Conservation (phyloP, 2,113 vertebrate species). For the Orthonyx spaldingii region DNA sequence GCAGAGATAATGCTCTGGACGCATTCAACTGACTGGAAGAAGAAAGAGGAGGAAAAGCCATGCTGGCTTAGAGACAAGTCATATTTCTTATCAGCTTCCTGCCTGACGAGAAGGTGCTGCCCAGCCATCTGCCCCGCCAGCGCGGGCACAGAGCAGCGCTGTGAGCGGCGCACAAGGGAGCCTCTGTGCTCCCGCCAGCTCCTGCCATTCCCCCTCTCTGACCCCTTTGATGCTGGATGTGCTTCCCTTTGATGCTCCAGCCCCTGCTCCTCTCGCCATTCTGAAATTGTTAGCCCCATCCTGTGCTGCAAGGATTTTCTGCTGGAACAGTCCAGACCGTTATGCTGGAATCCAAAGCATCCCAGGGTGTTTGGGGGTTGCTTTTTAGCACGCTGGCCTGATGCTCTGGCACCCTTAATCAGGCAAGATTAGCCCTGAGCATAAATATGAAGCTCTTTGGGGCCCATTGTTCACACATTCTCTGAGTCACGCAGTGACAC, state of each 20-base stretch:
- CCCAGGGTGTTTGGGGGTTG: not conserved
- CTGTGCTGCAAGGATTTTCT: not conserved
- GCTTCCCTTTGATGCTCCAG: constrained; percentile 1
- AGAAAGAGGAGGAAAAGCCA: constrained; percentile 59
- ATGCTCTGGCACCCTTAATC: not conserved
- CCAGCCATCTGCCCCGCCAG: constrained; percentile 40
- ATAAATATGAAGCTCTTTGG: not conserved
- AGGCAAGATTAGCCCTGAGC: not conserved
- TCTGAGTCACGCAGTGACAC: constrained; percentile 45
- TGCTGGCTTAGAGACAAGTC: constrained; percentile 52
- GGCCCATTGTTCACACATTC: constrained; percentile 9
- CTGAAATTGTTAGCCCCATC: not conserved
- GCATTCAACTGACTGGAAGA: constrained; percentile 40
- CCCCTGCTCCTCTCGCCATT: not conserved
- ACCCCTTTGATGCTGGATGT: constrained; percentile 4
- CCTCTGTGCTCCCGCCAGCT: constrained; percentile 22
- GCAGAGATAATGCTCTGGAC: constrained; percentile 52
- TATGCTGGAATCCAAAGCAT: not conserved
- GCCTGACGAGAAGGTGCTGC: constrained; percentile 55
- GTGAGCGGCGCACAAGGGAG: constrained; percentile 22
- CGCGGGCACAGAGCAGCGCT: not conserved
- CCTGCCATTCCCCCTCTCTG: not conserved
- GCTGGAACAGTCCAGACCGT: not conserved
- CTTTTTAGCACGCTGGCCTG: not conserved
- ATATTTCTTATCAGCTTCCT: constrained; percentile 65